A percentile compares a stretch with the other conserved stretches of the same genome.
phyloP scores from a whole-genome alignment of 2,888 invertebrate genomes.

The Troides aeacus region DNA sequence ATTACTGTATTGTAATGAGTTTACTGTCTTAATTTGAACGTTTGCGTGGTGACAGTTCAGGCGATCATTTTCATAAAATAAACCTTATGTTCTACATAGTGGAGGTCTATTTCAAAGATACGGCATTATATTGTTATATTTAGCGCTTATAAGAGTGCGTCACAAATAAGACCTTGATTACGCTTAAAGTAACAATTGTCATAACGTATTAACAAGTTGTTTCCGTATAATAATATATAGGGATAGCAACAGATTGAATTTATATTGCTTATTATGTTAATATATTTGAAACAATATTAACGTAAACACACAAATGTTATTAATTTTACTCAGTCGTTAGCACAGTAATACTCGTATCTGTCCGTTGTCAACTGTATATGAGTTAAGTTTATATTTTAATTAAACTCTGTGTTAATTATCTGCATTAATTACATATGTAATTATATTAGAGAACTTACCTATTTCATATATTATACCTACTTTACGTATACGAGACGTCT shows the following conservation, averaged over 20 bases:
- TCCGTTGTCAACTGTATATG: background rate
- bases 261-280: background rate
- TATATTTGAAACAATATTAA: background rate
- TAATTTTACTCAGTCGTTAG: background rate
- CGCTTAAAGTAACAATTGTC: background rate
- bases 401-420: background rate
- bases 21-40: slow-evolving; percentile 1
- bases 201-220: background rate
- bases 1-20: slow-evolving; percentile 6
- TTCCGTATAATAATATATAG: background rate
- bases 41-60: background rate
- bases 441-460: no score
- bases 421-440: no score
- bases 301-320: background rate
- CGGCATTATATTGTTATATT: slow-evolving; percentile 3
- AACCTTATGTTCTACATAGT: slow-evolving; percentile 3
- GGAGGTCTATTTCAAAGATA: background rate
- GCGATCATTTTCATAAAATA: background rate
- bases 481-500: no score
- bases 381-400: background rate
- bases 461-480: no score
- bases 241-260: background rate
- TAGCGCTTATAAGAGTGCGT: slow-evolving; percentile 4
- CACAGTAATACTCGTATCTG: background rate
- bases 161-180: slow-evolving; percentile 8